Base-by-base conservation (phyloP, 2,888 invertebrate species). In the Amblyjoppa fuscipennis region DNA sequence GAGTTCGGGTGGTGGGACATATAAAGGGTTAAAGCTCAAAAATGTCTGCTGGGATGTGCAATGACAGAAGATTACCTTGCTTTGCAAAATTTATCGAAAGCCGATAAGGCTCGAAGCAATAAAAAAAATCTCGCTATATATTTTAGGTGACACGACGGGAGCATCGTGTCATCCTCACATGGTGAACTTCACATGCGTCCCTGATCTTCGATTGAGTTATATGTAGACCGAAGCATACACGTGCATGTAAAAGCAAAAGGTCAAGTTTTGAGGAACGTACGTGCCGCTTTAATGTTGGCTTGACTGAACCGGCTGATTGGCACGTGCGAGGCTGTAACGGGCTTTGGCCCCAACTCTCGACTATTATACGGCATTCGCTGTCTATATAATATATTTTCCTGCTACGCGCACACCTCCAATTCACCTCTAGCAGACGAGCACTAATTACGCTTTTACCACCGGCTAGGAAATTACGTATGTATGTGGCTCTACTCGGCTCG, bases 391-490 rank as follows among this genome's bases (percentile, higher is more conserved):
- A 61, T 61, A 11, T 61, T 61, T 61, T 61, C 13, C 59, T 25
- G 13, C 59, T 61, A 61, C 59, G 28, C 78, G 70, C 34, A 66
- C 51, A 83, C 56, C 66, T 41, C 71, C 71, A 61, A 59, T n/a
- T 16, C 51, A 51, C 28, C 31, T 64, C 61, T 77, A 81, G 31
- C 83, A 84, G 85, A 82, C 85, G 73, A 81, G 78, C 77, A 84
- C 86, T 88, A 89, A 89, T 88, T 89, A 87, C 85, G 80, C 86
- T 87, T 89, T 88, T 86, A 88, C 81, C 75, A 73, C 69, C 79
- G 61, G 81, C 51, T 34, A 69, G 83, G 77, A 88, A 85, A 85
- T 82, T 81, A 81, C 80, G 80, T 88, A 81, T 84, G 78, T 83
- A 74, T 28, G 70, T 77, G 85, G 81, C 74, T 82, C 85, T 84